Evolutionary conservation across 2,888 invertebrate species (phyloP).

Genomic region (Melangyna quadrimaculata): DNA sequence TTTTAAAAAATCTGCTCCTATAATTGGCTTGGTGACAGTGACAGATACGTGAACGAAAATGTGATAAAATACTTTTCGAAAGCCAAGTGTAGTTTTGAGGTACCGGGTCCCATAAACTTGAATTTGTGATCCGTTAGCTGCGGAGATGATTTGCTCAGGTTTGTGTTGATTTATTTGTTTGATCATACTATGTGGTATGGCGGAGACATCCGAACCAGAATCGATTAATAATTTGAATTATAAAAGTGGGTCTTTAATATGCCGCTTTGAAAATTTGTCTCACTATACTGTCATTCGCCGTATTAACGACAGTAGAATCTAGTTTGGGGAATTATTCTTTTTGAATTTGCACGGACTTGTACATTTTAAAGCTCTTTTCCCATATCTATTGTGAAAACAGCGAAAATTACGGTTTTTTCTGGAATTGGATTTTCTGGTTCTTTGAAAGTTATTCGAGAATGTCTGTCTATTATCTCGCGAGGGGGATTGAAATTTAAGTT

Average conservation of each 20-base stretch:
- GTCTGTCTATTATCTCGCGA: background rate
- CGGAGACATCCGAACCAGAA: background rate
- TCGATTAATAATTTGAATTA: background rate
- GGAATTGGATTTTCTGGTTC: background rate
- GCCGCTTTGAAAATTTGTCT: too few species aligned
- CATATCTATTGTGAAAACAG: background rate
- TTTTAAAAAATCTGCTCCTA: background rate
- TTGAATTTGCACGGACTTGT: too few species aligned
- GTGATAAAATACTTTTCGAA: background rate
- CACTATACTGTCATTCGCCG: too few species aligned
- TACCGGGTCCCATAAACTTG: background rate
- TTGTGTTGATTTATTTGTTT: background rate
- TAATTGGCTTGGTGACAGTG: too few species aligned
- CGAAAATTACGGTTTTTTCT: background rate
- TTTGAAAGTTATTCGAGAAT: background rate
- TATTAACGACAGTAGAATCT: too few species aligned
- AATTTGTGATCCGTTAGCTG: conserved; percentile 20
- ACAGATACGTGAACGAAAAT: background rate
- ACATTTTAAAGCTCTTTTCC: background rate
- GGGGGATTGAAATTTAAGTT: too few species aligned
- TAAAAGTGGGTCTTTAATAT: too few species aligned
- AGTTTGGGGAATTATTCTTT: too few species aligned
- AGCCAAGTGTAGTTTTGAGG: background rate
- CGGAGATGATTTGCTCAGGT: conserved; percentile 19
- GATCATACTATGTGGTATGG: background rate